These are phyloP conservation scores for Oenanthe oenanthe DNA, from an alignment of 2,113 vertebrate species.

Conservation along the genomic window DNA sequence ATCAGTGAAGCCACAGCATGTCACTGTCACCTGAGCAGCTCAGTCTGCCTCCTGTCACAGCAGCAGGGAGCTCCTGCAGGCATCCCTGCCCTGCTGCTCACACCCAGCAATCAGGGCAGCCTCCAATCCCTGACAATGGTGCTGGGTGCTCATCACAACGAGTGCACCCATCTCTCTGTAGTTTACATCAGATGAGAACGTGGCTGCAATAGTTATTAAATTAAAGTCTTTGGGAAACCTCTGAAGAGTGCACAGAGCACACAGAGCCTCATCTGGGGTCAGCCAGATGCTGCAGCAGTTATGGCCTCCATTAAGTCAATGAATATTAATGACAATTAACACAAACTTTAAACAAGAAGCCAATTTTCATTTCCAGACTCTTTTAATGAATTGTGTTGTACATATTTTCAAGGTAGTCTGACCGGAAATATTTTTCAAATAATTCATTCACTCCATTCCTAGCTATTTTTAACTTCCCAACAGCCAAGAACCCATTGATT, in stretches of 20 bases:
- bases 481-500: not conserved
- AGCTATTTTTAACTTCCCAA: not conserved
- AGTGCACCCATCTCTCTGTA: not conserved
- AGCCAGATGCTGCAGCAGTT: not conserved
- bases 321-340: slow-evolving; percentile 11
- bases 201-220: not conserved
- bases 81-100: not conserved
- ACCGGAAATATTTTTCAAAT: slow-evolving; percentile 30
- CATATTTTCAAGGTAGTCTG: slow-evolving; percentile 49
- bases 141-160: fast-evolving
- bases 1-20: fast-evolving
- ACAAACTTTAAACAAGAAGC: not conserved
- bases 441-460: slow-evolving; percentile 33
- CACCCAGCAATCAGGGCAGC: not conserved
- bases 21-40: fast-evolving
- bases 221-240: not conserved
- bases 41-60: fast-evolving
- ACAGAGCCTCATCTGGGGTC: not conserved
- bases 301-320: not conserved
- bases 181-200: fast-evolving
- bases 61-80: fast-evolving
- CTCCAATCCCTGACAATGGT: fast-evolving
- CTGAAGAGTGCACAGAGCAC: fast-evolving
- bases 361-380: slow-evolving; percentile 29
- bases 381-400: slow-evolving; percentile 6